Conservation (phyloP, 2,888 invertebrate genomes). For the Polyommatus iphigenia region DNA sequence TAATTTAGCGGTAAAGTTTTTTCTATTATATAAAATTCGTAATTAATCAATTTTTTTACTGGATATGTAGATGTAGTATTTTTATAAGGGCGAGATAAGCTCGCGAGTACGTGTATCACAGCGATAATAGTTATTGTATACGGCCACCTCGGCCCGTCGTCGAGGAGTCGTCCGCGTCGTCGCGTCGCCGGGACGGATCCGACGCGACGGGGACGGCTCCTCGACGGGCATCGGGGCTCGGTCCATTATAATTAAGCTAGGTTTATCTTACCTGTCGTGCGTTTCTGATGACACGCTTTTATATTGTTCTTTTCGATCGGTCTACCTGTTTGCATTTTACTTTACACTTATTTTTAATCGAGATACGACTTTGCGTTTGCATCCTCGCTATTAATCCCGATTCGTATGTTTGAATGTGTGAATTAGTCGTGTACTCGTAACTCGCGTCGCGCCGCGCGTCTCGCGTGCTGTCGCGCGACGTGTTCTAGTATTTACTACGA, state of each 20-base stretch:
- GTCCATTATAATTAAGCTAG: constrained; percentile 63
- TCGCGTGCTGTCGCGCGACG: constrained; percentile 65
- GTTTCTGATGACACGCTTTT: constrained; percentile 65
- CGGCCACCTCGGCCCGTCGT: constrained; percentile 56
- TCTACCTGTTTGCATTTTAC: constrained; percentile 33
- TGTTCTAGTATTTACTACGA: constrained; percentile 57
- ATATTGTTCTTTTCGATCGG: constrained; percentile 32
- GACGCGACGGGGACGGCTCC: constrained; percentile 53
- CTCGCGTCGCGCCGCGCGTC: constrained; percentile 57
- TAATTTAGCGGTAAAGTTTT: constrained; percentile 72
- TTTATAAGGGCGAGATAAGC: constrained; percentile 69
- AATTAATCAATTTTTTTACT: constrained; percentile 73
- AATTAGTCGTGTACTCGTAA: constrained; percentile 52
- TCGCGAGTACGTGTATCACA: constrained; percentile 74
- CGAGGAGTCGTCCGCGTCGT: constrained; percentile 56
- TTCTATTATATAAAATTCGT: constrained; percentile 70
- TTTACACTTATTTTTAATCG: constrained; percentile 24
- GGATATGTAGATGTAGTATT: constrained; percentile 75
- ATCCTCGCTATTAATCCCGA: constrained; percentile 42
- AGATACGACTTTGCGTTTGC: constrained; percentile 45
- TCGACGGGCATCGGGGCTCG: constrained; percentile 51
- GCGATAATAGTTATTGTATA: constrained; percentile 75
- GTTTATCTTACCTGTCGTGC: constrained; percentile 60
- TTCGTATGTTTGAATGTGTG: constrained; percentile 65
- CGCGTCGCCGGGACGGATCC: constrained; percentile 37